Percentiles rank a stretch among this genome's conserved stretches.
These are phyloP conservation scores for Entomyzon cyanotis DNA, from an alignment of 2,113 vertebrate genomes.

Conservation along the genomic window DNA sequence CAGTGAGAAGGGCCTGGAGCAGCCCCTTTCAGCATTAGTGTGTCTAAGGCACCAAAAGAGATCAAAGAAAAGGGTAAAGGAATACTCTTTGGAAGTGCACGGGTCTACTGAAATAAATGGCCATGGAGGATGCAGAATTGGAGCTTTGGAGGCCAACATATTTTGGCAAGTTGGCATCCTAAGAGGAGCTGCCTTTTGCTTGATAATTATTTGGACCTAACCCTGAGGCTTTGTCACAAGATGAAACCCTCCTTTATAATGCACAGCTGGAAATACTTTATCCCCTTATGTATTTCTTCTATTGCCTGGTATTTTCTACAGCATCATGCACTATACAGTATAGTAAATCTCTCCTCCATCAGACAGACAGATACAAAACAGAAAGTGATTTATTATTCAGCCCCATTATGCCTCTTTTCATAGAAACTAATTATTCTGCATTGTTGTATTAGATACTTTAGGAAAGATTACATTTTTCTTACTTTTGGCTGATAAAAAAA, in stretches of 20 bases:
- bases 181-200: neutral
- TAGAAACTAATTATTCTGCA: slow-evolving; percentile 84
- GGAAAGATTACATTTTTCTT: slow-evolving; percentile 85
- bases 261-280: slow-evolving; percentile 41
- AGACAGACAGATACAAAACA: slow-evolving; percentile 72
- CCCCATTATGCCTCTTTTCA: slow-evolving; percentile 81
- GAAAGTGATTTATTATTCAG: slow-evolving; percentile 82
- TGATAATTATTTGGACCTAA: neutral
- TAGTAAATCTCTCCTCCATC: slow-evolving; percentile 76
- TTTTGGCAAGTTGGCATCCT: neutral
- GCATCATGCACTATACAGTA: slow-evolving; percentile 25
- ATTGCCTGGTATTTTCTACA: slow-evolving; percentile 39
- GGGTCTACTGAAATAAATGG: neutral
- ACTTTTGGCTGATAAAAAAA: slow-evolving; percentile 84
- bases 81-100: neutral
- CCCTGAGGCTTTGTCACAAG: neutral
- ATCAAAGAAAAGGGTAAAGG: neutral
- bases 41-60: neutral
- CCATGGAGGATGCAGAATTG: neutral
- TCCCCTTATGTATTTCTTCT: slow-evolving; percentile 26
- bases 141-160: neutral
- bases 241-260: slow-evolving; percentile 25
- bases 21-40: neutral
- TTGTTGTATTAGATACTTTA: slow-evolving; percentile 85
- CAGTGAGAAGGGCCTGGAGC: neutral